Base-by-base conservation (phyloP, 2,113 vertebrate species). In the Xenotilapia leptura region DNA sequence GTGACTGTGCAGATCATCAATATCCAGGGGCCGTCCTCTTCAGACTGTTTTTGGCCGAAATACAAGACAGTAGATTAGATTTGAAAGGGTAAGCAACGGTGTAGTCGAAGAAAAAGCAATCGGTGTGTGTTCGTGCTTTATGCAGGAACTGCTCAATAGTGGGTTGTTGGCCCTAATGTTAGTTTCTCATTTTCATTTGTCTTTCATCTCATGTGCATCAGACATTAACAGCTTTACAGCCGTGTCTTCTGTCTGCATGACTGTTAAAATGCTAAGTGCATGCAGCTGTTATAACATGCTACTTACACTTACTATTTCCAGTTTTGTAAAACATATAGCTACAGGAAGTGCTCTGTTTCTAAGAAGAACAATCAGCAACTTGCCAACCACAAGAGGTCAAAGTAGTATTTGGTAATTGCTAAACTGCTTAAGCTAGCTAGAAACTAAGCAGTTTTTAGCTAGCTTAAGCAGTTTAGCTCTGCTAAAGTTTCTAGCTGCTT, bases 41-140 rank as follows among this genome's bases (percentile, higher is more conserved):
- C 31, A 15, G 26, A 7, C 23, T n/a, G n/a, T 7, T 21, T 4
- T 12, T 31, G 31, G 17, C 47, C 0, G 4, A 40, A 51, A 53
- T 51, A 11, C 21, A 49, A 26, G 54, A 19, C 21, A 51, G 38
- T 55, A 26, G n/a, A 75, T 55, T 31, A 14, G 11, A 26, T 55
- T n/a, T 73, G 21, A 28, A 68, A 55, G 21, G n/a, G 7, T 70
- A 14, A 40, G 68, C 68, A 26, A 45, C 2, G 13, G 21, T 45
- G 40, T 73, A 73, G 40, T 26, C 12, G 8, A 73, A 45, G 21
- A 26, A 23, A 23, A 73, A 21, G 5, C 65, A 70, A 42, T 42
- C 3, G 3, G 21, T 9, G 38, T 21, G 19, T 2, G 65, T 45
- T 15, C 4, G 10, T 19, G 7, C 6, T 19, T 33, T 6, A 62